Base-by-base conservation (phyloP, 2,797 vertebrate species). In the Pteropus rufus region DNA sequence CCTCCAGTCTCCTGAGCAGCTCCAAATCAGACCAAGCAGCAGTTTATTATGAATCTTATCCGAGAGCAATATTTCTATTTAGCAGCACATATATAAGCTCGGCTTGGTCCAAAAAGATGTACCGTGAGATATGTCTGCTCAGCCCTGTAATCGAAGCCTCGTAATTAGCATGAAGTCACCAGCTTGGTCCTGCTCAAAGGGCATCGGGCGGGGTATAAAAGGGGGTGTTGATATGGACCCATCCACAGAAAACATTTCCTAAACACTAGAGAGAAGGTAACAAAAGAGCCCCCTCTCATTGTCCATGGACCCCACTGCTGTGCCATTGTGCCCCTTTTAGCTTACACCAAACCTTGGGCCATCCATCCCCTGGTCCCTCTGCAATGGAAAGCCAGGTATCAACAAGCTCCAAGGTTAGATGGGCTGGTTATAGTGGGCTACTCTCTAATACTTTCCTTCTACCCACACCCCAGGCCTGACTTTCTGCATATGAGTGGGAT, bases 111-210 rank as follows among this genome's bases (percentile, higher is more conserved):
- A 77, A 89, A 90, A 90, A 91, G 81, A 94, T 92, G 64, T 70
- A 67, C 77, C 77, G 64, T 44, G 62, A 97, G 88, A 84, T 96
- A 93, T 41, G 41, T 91, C 67, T 88, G 49, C 60, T 94, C 39
- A 79, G 84, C 67, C 7, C 69, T 93, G 39, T 88, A 82, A 88
- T 85, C 65, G 77, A 95, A 95, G 29, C 31, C 36, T 92, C 72
- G 5, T 82, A 90, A 96, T 95, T 94, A 91, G 24, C 56, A 69
- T 73, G 44, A 96, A 83, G 73, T 95, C 83, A 80, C 62, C 67
- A 69, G 56, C n/a, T 88, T 90, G 39, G 15, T 81, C 36, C 85
- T 7, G 29, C 76, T 94, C 19, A 58, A 88, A 94, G 64, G 14
- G 39, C 83, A 81, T 41, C 18, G 29, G 36, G 29, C 60, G 10